Conservation (phyloP, 2,113 vertebrate genomes). For the Bambusicola thoracicus region DNA sequence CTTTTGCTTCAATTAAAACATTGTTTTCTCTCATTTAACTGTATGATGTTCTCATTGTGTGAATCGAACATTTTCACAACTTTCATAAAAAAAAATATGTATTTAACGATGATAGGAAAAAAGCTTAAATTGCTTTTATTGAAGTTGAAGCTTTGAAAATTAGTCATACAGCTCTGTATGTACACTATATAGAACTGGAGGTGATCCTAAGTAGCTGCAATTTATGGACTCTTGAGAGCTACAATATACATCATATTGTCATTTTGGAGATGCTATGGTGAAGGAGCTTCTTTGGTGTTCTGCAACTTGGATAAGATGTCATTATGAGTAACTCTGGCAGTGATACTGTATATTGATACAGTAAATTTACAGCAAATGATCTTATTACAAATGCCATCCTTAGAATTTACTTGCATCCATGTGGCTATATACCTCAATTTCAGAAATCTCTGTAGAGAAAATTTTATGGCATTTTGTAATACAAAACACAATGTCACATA, state of each 20-base stretch:
- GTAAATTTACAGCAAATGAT: not conserved
- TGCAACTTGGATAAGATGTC: not conserved
- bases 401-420: conserved; percentile 10
- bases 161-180: not conserved
- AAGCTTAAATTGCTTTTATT: not conserved
- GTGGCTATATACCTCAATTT: conserved; percentile 7
- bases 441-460: not conserved
- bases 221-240: not conserved
- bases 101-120: not conserved
- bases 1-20: conserved; percentile 2
- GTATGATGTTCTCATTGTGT: not conserved
- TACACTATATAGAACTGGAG: not conserved
- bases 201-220: not conserved
- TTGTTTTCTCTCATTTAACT: not conserved
- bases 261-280: not conserved
- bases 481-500: not conserved
- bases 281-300: not conserved
- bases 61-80: not conserved
- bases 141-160: not conserved
- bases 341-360: not conserved
- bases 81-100: not conserved
- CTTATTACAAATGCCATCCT: conserved; percentile 11
- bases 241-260: not conserved
- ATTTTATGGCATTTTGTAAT: not conserved
- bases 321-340: not conserved